phyloP scores from a whole-genome alignment of 1,140 invertebrate genomes.

The Yoshiicerus persimilis region DNA sequence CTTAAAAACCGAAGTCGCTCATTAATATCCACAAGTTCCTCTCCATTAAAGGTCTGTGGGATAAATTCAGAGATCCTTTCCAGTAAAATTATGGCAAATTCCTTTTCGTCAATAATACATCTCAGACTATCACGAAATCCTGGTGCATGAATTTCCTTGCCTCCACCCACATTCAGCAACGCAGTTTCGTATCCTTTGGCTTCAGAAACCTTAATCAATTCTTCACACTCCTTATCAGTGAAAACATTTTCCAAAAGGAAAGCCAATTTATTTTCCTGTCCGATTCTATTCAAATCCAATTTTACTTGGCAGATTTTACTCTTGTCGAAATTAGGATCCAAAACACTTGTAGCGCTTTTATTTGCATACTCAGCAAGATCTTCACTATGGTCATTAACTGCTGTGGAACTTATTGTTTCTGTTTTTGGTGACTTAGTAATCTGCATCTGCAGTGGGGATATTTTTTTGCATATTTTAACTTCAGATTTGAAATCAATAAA shows the following conservation, averaged over 20 bases:
- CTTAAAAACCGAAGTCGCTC: conserved; percentile 36
- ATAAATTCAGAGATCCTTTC: conserved; percentile 18
- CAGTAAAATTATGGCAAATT: conserved; percentile 26
- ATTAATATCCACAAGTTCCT: conserved; percentile 8
- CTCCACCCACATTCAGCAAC: not conserved
- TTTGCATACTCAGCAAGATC: not conserved
- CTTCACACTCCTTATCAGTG: conserved; percentile 10
- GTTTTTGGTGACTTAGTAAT: too few species aligned
- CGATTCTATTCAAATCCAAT: conserved; percentile 1
- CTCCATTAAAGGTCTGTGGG: not conserved
- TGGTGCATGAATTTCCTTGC: not conserved
- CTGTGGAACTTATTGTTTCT: too few species aligned
- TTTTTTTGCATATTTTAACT: too few species aligned
- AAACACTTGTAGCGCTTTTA: not conserved
- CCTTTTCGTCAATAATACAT: conserved; percentile 31
- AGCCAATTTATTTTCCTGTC: not conserved
- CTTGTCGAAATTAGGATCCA: not conserved
- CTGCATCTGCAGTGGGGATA: too few species aligned
- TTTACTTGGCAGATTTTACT: not conserved
- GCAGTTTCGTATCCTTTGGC: conserved; percentile 1
- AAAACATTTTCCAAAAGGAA: conserved; percentile 37
- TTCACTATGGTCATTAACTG: too few species aligned
- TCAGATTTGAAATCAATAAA: too few species aligned
- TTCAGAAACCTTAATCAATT: conserved; percentile 26
- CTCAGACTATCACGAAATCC: conserved; percentile 9